Percentiles rank a stretch among this genome's conserved stretches.
These are phyloP conservation scores for Perizoma affinitatum DNA, from an alignment of 2,888 invertebrate species.

Conservation along the genomic window DNA sequence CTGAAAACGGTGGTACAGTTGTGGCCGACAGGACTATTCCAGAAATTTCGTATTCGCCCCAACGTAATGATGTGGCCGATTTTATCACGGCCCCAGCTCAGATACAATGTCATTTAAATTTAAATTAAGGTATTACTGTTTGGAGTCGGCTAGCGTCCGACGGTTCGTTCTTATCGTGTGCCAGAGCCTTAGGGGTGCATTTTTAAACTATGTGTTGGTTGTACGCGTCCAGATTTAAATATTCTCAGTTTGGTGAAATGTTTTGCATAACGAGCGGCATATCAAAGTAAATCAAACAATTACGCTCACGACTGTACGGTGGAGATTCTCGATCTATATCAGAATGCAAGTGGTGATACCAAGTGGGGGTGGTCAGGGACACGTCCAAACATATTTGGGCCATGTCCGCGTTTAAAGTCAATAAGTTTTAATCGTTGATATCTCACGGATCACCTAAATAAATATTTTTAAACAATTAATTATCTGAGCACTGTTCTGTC, in stretches of 20 bases:
- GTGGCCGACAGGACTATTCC: background rate
- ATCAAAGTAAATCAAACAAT: background rate
- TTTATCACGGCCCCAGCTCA: conserved; percentile 61
- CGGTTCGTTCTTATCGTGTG: conserved; percentile 53
- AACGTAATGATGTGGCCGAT: conserved; percentile 59
- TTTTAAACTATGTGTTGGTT: conserved; percentile 52
- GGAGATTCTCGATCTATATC: too few relatives aligned
- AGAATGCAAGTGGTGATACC: too few relatives aligned
- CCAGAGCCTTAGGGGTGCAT: conserved; percentile 52
- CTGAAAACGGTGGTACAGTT: too few relatives aligned
- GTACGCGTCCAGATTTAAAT: conserved; percentile 17
- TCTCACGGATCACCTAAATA: too few relatives aligned
- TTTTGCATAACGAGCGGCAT: background rate
- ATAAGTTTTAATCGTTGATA: too few relatives aligned
- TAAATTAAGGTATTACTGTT: conserved; percentile 78
- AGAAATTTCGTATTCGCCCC: conserved; percentile 22
- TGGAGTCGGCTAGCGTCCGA: conserved; percentile 49
- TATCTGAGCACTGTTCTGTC: too few relatives aligned
- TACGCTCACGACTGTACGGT: too few relatives aligned
- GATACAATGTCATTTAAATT: conserved; percentile 76
- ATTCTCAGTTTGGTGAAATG: conserved; percentile 3
- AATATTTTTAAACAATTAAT: too few relatives aligned
- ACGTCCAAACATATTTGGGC: too few relatives aligned
- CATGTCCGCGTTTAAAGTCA: too few relatives aligned
- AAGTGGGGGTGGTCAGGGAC: too few relatives aligned